Base-by-base conservation (phyloP, 1,140 invertebrate genomes). In the Drosophila erecta region DNA sequence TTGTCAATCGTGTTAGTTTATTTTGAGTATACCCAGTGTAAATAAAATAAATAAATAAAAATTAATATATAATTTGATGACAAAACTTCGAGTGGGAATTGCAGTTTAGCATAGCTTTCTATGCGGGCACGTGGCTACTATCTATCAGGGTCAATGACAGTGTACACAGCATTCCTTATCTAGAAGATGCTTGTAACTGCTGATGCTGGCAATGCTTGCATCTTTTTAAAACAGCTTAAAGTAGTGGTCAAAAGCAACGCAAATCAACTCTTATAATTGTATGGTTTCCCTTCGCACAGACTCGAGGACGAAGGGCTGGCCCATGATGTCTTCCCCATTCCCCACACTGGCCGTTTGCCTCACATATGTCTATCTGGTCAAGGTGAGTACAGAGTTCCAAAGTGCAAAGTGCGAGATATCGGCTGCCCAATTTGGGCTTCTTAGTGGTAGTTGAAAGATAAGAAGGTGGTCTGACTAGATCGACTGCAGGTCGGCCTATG, bases 301-400 rank as follows among this genome's bases (percentile, higher is more conserved):
- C 93, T 93, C 94, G 24, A 94, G 97, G 81, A 97, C 97, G 62
- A 95, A 96, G 79, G 94, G 96, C 89, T 98, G 96, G 96, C 94
- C 95, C 44, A 92, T 98, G 78, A 97, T 98, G 95, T 95, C 95
- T 55, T 95, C 96, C 65, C 97, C 97, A 43, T 95, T 96, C 57
- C 97, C 97, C 40, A 98, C 97, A 20, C 87, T 97, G 74, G 93
- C 94, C 66, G 95, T 97, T 70, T 97, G 96, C 89, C 92, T 97
- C 50, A 93, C 93, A 64, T 97, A 97, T 80, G 95, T 96, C 24
- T 95, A 96, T 86, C 81, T 96, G 71, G 96, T 97, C 56, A 97
- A 96, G 93, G 94, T 96, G 57, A 93, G 93, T 93, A 11, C 70
- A 53, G 51, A 77, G 47, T 80, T 4, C 0, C 17, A 20, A 46